phyloP scores from a whole-genome alignment of 1,140 invertebrate species.

The Matsumurasca onukii region DNA sequence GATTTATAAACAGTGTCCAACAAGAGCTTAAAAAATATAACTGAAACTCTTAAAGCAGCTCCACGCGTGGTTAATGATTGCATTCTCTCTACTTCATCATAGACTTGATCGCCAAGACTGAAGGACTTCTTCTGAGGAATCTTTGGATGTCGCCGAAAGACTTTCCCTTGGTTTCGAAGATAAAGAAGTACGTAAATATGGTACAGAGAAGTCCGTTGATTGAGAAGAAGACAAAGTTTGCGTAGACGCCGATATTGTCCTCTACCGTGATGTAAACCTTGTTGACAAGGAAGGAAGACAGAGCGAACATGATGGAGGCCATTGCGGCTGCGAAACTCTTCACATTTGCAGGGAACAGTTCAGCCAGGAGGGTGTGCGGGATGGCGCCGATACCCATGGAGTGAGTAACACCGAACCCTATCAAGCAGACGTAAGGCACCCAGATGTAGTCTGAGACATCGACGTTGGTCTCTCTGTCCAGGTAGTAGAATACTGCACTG shows the following conservation, averaged over 20 bases:
- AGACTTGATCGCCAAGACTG: neutral
- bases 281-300: slow-evolving; percentile 40
- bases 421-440: slow-evolving; percentile 34
- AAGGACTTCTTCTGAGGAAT: slow-evolving; percentile 48
- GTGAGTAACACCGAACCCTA: slow-evolving; percentile 25
- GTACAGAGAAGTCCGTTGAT: slow-evolving; percentile 56
- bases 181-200: slow-evolving; percentile 48
- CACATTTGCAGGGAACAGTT: slow-evolving; percentile 44
- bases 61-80: too few species aligned
- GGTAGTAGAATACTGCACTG: slow-evolving; percentile 26
- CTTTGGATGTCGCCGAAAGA: slow-evolving; percentile 73
- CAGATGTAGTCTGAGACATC: slow-evolving; percentile 25
- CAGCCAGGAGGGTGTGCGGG: slow-evolving; percentile 41
- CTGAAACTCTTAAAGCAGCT: too few species aligned
- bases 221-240: slow-evolving; percentile 40
- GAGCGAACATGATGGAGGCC: slow-evolving; percentile 39
- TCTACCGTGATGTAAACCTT: slow-evolving; percentile 38
- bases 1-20: too few species aligned
- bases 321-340: slow-evolving; percentile 41
- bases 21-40: too few species aligned
- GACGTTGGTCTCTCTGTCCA: neutral
- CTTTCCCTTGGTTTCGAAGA: slow-evolving; percentile 76
- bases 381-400: slow-evolving; percentile 37
- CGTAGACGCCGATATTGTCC: slow-evolving; percentile 27
- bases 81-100: too few species aligned